phyloP scores from a whole-genome alignment of 2,888 invertebrate genomes.

The Hybos culiciformis region DNA sequence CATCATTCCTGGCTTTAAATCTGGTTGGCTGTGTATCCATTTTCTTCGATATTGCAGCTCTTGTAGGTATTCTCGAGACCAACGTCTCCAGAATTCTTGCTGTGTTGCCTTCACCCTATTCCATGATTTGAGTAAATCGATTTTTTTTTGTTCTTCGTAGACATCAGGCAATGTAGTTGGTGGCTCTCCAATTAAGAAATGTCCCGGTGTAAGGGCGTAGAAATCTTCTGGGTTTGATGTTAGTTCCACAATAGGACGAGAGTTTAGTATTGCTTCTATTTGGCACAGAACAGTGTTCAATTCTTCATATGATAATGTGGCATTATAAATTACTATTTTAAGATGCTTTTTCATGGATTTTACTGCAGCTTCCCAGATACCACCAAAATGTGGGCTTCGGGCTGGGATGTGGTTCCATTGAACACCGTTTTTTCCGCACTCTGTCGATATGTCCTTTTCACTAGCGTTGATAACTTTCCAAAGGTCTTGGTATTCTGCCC shows the following conservation, averaged over 20 bases:
- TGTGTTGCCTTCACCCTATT: background rate
- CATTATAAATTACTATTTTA: background rate
- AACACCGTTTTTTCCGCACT: background rate
- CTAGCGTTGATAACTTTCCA: no score
- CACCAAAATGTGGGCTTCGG: conserved; percentile 14
- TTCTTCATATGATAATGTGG: conserved; percentile 4
- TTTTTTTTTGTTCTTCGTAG: background rate
- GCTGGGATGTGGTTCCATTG: conserved; percentile 13
- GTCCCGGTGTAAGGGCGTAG: conserved; percentile 6
- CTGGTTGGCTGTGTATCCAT: background rate
- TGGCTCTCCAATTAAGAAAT: conserved; percentile 10
- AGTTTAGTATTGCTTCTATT: background rate
- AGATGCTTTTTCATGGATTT: conserved; percentile 3
- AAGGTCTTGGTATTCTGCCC: no score
- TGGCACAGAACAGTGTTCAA: conserved; percentile 1
- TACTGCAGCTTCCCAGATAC: conserved; percentile 11
- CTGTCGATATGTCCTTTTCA: background rate
- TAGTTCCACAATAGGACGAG: background rate
- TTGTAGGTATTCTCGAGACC: background rate
- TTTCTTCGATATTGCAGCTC: background rate
- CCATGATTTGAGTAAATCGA: background rate
- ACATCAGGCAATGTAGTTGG: conserved; percentile 2
- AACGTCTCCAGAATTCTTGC: background rate
- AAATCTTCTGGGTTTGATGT: conserved; percentile 7
- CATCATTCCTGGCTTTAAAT: background rate